phyloP scores from a whole-genome alignment of 2,888 invertebrate genomes.

The Andrena bicolor region DNA sequence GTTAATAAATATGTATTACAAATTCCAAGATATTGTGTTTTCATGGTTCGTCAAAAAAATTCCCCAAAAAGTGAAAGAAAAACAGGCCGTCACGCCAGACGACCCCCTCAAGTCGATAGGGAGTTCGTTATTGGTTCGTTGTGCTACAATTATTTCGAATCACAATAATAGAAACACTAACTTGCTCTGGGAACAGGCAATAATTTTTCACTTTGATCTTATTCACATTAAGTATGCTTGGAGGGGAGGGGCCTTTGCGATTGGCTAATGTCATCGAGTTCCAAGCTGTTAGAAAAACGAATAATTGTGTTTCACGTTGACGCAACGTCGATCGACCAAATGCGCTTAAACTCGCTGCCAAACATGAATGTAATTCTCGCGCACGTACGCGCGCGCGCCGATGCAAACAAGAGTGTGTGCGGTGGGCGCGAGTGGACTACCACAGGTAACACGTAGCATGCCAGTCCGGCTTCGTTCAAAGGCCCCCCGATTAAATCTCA shows the following conservation, averaged over 20 bases:
- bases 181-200: too few relatives aligned
- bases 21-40: too few relatives aligned
- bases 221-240: not conserved
- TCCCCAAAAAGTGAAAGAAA: too few relatives aligned
- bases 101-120: too few relatives aligned
- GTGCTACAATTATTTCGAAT: too few relatives aligned
- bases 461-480: slow-evolving; percentile 78
- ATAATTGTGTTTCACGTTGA: slow-evolving; percentile 6
- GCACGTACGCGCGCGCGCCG: not conserved
- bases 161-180: too few relatives aligned
- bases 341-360: slow-evolving; percentile 72
- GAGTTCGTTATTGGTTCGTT: too few relatives aligned
- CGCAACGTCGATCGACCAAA: slow-evolving; percentile 72
- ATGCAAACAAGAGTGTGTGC: not conserved
- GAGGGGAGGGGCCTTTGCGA: not conserved
- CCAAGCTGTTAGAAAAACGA: slow-evolving; percentile 18
- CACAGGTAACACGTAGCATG: slow-evolving; percentile 72
- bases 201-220: not conserved
- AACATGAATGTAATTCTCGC: slow-evolving; percentile 50
- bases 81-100: too few relatives aligned
- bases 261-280: not conserved
- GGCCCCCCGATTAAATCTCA: slow-evolving; percentile 79
- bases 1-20: too few relatives aligned
- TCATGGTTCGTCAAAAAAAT: too few relatives aligned
- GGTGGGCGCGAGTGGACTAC: slow-evolving; percentile 7